A percentile compares a stretch with the other conserved stretches of the same genome.
phyloP scores from a whole-genome alignment of 2,888 invertebrate species.

The Auanema freiburgensis region DNA sequence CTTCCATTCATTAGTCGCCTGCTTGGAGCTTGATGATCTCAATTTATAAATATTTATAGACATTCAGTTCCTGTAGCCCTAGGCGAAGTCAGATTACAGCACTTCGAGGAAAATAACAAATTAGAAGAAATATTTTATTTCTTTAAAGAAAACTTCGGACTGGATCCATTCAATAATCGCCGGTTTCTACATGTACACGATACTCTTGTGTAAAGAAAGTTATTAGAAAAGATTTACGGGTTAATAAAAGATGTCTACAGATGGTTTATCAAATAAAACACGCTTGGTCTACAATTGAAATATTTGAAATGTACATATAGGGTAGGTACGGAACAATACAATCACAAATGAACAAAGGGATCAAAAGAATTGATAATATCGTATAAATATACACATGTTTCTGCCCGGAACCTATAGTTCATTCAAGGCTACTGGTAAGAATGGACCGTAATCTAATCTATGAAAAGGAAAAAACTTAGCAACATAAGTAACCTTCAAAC shows the following conservation, averaged over 20 bases:
- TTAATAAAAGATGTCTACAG: background rate
- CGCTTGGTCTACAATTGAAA: slow-evolving; percentile 12
- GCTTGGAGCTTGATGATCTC: background rate
- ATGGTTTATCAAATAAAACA: slow-evolving; percentile 12
- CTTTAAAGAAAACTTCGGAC: slow-evolving; percentile 29
- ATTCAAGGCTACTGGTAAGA: no score
- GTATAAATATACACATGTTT: no score
- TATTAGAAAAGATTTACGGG: background rate
- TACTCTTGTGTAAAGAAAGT: slow-evolving; percentile 7
- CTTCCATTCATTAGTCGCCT: background rate
- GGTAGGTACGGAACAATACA: no score
- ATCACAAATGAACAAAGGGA: no score
- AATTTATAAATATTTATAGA: slow-evolving; percentile 20
- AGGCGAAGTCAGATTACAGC: slow-evolving; percentile 10
- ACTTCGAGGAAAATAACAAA: background rate
- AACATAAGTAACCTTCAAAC: no score
- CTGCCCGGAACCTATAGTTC: no score
- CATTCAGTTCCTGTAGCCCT: slow-evolving; percentile 11
- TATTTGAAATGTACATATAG: slow-evolving; percentile 1
- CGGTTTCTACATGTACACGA: slow-evolving; percentile 39
- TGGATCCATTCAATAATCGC: slow-evolving; percentile 40
- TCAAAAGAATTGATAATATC: no score
- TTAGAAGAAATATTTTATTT: slow-evolving; percentile 17
- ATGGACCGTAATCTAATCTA: no score
- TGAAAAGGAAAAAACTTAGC: no score